phyloP scores from a whole-genome alignment of 1,140 invertebrate species.

The Caenorhabditis brenneri region DNA sequence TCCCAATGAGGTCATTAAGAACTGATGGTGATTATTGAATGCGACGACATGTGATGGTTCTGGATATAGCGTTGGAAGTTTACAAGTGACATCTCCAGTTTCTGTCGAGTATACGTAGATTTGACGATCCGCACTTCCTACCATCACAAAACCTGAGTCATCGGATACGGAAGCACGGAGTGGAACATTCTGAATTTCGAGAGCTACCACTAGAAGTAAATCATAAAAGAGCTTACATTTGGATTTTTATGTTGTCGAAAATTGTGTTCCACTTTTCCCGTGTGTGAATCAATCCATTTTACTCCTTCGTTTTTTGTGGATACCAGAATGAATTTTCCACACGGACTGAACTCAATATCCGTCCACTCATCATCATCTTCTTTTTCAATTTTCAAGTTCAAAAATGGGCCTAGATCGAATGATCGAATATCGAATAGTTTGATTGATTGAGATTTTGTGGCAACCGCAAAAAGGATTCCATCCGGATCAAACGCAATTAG shows the following conservation, averaged over 20 bases:
- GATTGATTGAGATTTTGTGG: conserved; percentile 92
- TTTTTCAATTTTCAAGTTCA: neutral
- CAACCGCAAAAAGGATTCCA: conserved; percentile 95
- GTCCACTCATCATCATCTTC: neutral
- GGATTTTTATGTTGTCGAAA: neutral
- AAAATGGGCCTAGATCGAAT: conserved; percentile 83
- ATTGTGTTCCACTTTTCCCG: neutral
- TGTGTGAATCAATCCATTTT: neutral
- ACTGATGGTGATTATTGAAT: conserved; percentile 97
- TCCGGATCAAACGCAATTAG: conserved; percentile 97
- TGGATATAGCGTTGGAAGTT: conserved; percentile 75
- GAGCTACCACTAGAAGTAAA: conserved; percentile 73
- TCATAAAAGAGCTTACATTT: neutral
- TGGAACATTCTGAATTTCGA: conserved; percentile 74
- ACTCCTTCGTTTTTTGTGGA: neutral
- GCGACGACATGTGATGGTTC: conserved; percentile 98
- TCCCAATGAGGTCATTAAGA: conserved; percentile 70
- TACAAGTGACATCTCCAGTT: conserved; percentile 72
- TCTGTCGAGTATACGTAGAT: conserved; percentile 94
- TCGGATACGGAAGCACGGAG: conserved; percentile 45
- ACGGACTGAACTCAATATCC: neutral
- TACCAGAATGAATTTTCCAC: conserved; percentile 23
- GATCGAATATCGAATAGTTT: conserved; percentile 92
- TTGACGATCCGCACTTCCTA: conserved; percentile 85
- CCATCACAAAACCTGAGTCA: conserved; percentile 73